Evolutionary conservation across 2,113 vertebrate genomes (phyloP).

Genomic region (Micromys minutus): DNA sequence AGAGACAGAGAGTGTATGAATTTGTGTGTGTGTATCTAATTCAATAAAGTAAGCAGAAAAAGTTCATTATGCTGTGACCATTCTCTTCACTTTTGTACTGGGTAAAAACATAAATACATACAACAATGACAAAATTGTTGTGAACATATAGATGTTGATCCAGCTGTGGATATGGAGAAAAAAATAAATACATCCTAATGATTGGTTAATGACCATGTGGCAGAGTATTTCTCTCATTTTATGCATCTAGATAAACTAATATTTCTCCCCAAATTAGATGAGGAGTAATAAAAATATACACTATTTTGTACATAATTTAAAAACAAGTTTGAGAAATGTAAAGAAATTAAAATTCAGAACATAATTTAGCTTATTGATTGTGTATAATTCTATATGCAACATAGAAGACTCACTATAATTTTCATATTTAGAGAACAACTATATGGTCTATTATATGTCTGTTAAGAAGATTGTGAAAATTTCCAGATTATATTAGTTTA

Average conservation of each 20-base stretch:
- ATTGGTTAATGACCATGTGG: background rate
- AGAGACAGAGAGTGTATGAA: background rate
- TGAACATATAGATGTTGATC: background rate
- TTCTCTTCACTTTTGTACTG: background rate
- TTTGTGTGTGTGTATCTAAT: background rate
- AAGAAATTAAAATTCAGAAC: background rate
- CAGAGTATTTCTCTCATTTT: background rate
- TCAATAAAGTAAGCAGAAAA: too few relatives aligned
- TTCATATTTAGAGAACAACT: background rate
- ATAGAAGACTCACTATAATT: background rate
- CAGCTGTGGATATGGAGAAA: background rate
- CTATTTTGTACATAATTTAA: background rate
- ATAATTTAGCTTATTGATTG: background rate
- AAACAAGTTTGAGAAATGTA: background rate
- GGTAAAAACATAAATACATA: background rate
- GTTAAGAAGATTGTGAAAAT: background rate
- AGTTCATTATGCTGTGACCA: background rate
- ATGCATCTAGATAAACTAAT: background rate
- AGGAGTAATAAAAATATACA: background rate
- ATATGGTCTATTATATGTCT: background rate
- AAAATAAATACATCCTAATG: background rate
- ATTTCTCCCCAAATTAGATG: background rate
- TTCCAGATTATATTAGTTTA: background rate
- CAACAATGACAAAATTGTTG: background rate
- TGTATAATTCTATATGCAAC: background rate